A percentile compares a stretch with the other conserved stretches of the same genome.
Conservation (phyloP, 2,888 invertebrate genomes). For the Drosophila paramelanica region DNA sequence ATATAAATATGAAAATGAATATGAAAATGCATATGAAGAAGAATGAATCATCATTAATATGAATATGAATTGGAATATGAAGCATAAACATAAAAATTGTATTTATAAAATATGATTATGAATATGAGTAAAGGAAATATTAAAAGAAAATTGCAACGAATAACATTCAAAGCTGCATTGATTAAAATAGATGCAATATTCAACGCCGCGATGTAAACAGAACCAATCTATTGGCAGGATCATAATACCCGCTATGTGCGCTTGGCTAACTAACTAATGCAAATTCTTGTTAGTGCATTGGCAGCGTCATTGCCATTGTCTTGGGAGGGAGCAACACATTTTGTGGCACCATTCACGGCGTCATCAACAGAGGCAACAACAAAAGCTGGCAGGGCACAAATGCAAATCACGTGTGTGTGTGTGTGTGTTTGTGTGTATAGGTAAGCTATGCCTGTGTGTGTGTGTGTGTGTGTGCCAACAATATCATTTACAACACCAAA, state of each 20-base stretch:
- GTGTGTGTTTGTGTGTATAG: conserved; percentile 21
- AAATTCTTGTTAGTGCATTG: conserved; percentile 43
- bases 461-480: conserved; percentile 64
- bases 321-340: conserved; percentile 43
- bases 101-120: background rate
- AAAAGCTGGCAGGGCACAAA: background rate
- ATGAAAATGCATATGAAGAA: background rate
- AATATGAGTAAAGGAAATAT: too few relatives aligned
- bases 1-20: background rate
- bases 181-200: background rate
- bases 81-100: background rate
- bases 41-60: background rate
- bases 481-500: conserved; percentile 73
- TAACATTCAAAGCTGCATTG: background rate
- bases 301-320: conserved; percentile 46
- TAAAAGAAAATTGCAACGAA: too few relatives aligned
- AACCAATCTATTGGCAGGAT: background rate
- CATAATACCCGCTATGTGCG: background rate
- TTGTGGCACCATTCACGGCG: conserved; percentile 50
- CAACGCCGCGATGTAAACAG: background rate
- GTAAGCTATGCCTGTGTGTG: conserved; percentile 33
- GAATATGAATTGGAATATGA: background rate
- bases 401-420: conserved; percentile 12
- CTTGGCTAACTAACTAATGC: conserved; percentile 22
- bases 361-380: conserved; percentile 15